Conservation (phyloP, 2,888 invertebrate genomes). For the Tribolium freemani region DNA sequence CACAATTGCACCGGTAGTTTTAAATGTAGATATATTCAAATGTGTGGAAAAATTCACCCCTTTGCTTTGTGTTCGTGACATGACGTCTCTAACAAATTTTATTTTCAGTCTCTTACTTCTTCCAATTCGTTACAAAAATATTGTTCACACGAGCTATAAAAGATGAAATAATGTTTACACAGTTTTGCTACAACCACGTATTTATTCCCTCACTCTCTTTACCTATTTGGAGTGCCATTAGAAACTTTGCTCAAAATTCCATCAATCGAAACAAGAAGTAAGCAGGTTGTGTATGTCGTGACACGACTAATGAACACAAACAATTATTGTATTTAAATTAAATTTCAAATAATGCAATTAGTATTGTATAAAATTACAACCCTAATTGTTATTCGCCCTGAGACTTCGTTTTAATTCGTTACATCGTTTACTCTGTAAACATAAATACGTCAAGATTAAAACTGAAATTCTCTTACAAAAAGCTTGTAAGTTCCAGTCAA, state of each 20-base stretch:
- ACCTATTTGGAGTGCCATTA: too few species aligned
- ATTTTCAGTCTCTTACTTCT: background rate
- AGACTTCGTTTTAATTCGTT: constrained; percentile 41
- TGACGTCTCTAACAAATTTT: background rate
- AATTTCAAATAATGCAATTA: constrained; percentile 34
- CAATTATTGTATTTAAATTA: constrained; percentile 24
- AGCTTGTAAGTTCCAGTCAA: constrained; percentile 24
- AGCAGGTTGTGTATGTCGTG: background rate
- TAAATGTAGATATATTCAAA: background rate
- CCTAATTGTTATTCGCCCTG: constrained; percentile 42
- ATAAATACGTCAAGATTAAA: constrained; percentile 43
- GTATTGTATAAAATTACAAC: constrained; percentile 36
- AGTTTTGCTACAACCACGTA: background rate
- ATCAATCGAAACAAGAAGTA: background rate
- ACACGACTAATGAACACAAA: constrained; percentile 4
- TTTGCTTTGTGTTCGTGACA: background rate
- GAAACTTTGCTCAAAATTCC: too few species aligned
- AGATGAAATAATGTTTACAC: constrained; percentile 5
- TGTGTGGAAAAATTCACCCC: background rate
- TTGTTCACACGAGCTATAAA: background rate
- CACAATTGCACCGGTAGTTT: background rate
- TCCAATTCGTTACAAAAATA: background rate
- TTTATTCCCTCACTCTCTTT: too few species aligned
- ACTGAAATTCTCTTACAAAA: constrained; percentile 39
- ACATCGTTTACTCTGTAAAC: constrained; percentile 41